phyloP scores from a whole-genome alignment of 2,888 invertebrate genomes.

The Miltochrista miniata region DNA sequence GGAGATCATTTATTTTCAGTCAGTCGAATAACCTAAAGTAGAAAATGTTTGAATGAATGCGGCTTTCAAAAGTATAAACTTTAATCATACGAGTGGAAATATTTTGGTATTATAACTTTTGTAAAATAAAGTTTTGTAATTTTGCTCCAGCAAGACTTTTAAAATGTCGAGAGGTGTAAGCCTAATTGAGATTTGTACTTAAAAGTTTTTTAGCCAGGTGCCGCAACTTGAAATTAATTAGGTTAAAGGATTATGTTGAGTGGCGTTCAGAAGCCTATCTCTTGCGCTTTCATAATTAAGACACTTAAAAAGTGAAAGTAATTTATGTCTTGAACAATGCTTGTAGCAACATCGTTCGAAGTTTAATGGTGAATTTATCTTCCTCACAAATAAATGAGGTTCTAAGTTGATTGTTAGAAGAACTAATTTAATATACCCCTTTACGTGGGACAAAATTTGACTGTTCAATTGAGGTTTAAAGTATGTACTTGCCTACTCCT shows the following conservation, averaged over 20 bases:
- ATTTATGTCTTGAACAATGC: neutral
- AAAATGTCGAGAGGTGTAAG: slow-evolving; percentile 13
- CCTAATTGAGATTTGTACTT: slow-evolving; percentile 41
- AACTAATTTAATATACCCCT: too few relatives aligned
- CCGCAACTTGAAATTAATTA: slow-evolving; percentile 25
- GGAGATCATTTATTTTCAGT: too few relatives aligned
- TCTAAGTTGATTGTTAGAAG: too few relatives aligned
- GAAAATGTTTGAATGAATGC: too few relatives aligned
- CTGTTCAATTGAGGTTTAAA: too few relatives aligned
- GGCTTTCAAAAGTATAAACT: too few relatives aligned
- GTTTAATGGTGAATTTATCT: neutral
- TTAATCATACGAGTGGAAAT: too few relatives aligned
- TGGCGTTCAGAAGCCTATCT: slow-evolving; percentile 12
- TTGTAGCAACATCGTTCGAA: neutral
- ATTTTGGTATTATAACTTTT: neutral
- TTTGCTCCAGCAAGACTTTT: slow-evolving; percentile 32
- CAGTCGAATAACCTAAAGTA: too few relatives aligned
- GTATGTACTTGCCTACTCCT: too few relatives aligned
- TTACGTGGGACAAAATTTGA: too few relatives aligned
- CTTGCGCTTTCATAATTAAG: slow-evolving; percentile 9
- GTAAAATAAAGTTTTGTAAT: slow-evolving; percentile 27
- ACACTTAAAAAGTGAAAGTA: neutral
- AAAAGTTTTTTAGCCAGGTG: slow-evolving; percentile 36
- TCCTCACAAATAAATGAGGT: too few relatives aligned
- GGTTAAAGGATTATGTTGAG: slow-evolving; percentile 16